These are phyloP conservation scores for Sternarchorhynchus goeldii DNA, from an alignment of 2,797 vertebrate species.

Conservation along the genomic window DNA sequence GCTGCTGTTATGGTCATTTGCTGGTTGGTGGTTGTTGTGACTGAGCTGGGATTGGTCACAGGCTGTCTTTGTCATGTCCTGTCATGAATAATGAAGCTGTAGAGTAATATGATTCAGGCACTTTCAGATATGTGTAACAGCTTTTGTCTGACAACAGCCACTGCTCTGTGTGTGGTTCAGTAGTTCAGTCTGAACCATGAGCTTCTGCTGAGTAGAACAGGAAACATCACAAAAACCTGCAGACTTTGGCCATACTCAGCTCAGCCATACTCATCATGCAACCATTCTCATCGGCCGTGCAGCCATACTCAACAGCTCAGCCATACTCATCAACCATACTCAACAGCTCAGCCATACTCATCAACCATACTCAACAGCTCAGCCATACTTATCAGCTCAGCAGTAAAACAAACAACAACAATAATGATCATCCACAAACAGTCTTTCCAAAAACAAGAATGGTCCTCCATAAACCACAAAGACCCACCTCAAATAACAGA, in stretches of 20 bases:
- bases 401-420: not conserved
- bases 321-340: not conserved
- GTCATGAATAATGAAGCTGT: not conserved
- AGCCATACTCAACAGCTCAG: not conserved
- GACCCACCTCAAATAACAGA: not conserved
- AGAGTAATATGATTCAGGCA: too few relatives aligned
- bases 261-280: too few relatives aligned
- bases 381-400: not conserved
- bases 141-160: not conserved
- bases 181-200: not conserved
- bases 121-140: not conserved
- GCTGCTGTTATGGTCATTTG: not conserved
- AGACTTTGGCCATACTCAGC: not conserved
- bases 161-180: too few relatives aligned
- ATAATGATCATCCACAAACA: not conserved
- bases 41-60: not conserved
- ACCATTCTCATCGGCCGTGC: not conserved
- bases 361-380: not conserved
- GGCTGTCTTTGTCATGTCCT: not conserved
- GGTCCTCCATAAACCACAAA: constrained; percentile 15
- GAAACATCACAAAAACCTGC: not conserved
- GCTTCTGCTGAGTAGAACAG: not conserved
- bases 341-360: not conserved
- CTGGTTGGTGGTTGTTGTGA: not conserved
- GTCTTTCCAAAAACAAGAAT: not conserved